Base-by-base conservation (phyloP, 2,113 vertebrate genomes). In the Oreochromis spilurus region DNA sequence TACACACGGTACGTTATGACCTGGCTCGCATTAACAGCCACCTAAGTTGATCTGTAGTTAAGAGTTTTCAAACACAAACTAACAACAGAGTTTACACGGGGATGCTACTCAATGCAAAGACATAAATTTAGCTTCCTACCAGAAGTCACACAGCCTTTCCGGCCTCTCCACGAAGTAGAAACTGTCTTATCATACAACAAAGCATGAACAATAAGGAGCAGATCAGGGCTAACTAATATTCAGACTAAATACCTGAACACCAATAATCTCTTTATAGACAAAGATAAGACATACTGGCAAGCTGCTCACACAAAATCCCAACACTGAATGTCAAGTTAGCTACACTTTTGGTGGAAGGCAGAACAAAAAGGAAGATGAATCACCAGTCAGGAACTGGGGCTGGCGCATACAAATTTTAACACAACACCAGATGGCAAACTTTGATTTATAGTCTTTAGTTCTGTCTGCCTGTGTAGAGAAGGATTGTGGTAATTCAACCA, bases 61-160 rank as follows among this genome's bases (percentile, higher is more conserved):
- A 31, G 24, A 77, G 24, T 24, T 31, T 50, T 75, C 48, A 75
- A 75, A 0, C 43, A 75, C 24, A 75, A 75, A 29, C 14, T 75
- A 26, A 75, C 40, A 4, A 17, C 24, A 75, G 17, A 0, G 65
- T 29, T 75, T 29, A 75, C 9, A 75, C 3, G 0, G 0, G 21
- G 0, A 45, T 45, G 24, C 13, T 0, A 75, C 40, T 45, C 40
- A 0, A 17, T 29, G 40, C 14, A 17, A 0, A 48, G 70, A 75
- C 43, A 12, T 11, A 5, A 19, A 50, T 50, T 48, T 48, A 50
- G 24, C 38, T 26, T 72, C 45, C 5, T 29, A 72, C 1, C 67
- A 72, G 21, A 45, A 26, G 54, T 21, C 5, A 13, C 53, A 26
- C 54, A 57, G 11, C 3, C 9, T 29, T 75, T 48, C 67, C 1